Base-by-base conservation (phyloP, 2,888 invertebrate genomes). In the Spatulosminthurus flaviceps region DNA sequence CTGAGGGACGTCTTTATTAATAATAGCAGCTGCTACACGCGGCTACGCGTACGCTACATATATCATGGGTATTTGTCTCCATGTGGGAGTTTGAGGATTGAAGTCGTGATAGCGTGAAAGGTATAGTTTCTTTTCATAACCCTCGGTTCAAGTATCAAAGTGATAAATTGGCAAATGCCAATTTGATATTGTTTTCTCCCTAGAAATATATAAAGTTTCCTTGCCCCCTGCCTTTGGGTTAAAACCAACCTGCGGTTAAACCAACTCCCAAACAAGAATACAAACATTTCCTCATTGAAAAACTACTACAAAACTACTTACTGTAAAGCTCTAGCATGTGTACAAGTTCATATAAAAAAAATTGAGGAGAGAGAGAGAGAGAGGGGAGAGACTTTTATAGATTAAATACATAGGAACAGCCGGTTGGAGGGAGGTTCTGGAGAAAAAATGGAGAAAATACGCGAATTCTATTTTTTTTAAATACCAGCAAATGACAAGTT, bases 151-250 rank as follows among this genome's bases (percentile, higher is more conserved):
- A 78, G 72, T 73, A 73, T 66, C 76, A 72, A 79, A 72, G 82
- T 84, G 84, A 85, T 85, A 81, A 85, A 85, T 85, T 82, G 85
- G 83, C 81, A 83, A 74, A 79, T 83, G 79, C 80, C 82, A 78
- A 82, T 82, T 77, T 75, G 69, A 77, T 43, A 81, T 79, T 80
- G 78, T 81, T 80, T 79, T 43, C 78, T 77, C 70, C 78, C 79
- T n/a, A 41, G 67, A 60, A 42, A 72, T 78, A 73, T 80, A 81
- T 79, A 81, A 81, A 76, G 70, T 67, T 34, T 64, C 74, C 74
- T 78, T 72, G 81, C 80, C 81, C 81, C 80, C 81, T 82, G 78
- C 83, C 81, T 79, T 78, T 76, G 79, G 80, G 81, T 82, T 82
- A 80, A 82, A 81, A 81, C 81, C 80, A 80, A 80, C 74, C 79